Evolutionary conservation across 2,113 vertebrate species (phyloP).

Genomic region (Cottus gobio): DNA sequence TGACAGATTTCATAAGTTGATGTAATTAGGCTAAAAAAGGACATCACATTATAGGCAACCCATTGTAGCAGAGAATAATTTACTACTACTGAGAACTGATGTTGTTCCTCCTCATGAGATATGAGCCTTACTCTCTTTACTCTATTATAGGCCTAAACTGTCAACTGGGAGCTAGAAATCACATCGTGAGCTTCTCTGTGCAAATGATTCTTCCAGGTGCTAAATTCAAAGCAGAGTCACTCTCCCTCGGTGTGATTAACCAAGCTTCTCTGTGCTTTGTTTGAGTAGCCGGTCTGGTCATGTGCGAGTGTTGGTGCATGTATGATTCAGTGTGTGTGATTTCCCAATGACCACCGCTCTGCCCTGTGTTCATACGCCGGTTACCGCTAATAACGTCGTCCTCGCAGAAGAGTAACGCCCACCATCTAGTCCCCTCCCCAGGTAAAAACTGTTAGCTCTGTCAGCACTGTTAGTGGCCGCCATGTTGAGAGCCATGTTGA

Average conservation of each 20-base stretch:
- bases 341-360: neutral
- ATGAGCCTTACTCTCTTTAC: neutral
- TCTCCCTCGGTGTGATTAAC: neutral
- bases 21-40: neutral
- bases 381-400: neutral
- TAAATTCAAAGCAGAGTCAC: neutral
- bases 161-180: neutral
- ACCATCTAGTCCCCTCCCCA: neutral
- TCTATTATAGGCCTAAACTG: neutral
- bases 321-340: neutral
- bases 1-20: neutral
- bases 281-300: neutral
- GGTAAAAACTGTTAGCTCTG: neutral
- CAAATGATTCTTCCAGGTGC: neutral
- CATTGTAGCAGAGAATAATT: neutral
- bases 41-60: neutral
- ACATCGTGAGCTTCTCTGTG: neutral
- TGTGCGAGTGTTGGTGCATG: neutral
- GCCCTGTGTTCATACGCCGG: neutral
- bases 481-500: neutral
- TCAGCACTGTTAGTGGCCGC: neutral
- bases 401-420: neutral
- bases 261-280: neutral
- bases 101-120: neutral
- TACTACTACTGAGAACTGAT: neutral